Percentiles rank a stretch among this genome's conserved stretches.
These are phyloP conservation scores for Chaetodon trifascialis DNA, from an alignment of 2,113 vertebrate genomes.

Conservation along the genomic window DNA sequence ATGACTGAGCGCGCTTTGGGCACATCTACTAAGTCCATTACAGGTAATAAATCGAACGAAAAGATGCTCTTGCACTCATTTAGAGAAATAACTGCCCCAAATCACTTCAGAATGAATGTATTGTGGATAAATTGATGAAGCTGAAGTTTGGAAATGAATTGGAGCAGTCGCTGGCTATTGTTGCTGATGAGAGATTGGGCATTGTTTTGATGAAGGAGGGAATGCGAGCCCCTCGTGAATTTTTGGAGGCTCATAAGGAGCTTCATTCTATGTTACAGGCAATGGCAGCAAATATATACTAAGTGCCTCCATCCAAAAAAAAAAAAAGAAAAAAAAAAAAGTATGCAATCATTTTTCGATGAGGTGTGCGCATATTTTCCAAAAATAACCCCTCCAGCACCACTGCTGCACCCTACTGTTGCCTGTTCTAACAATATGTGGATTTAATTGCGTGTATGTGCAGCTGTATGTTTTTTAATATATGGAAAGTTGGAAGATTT, in stretches of 20 bases:
- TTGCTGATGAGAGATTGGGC: conserved; percentile 17
- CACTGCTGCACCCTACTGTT: conserved; percentile 6
- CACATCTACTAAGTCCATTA: conserved; percentile 77
- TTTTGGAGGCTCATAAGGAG: conserved; percentile 16
- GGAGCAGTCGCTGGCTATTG: neutral
- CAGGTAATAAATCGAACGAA: conserved; percentile 77
- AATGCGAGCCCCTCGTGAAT: conserved; percentile 19
- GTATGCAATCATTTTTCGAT: neutral
- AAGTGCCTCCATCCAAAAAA: too few species aligned
- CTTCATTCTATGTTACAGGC: neutral
- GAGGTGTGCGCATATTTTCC: conserved; percentile 41
- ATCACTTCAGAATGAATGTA: neutral
- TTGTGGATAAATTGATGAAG: neutral
- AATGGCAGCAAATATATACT: neutral
- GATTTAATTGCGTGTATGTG: conserved; percentile 26
- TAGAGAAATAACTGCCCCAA: too few species aligned
- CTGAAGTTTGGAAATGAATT: conserved; percentile 45
- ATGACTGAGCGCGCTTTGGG: conserved; percentile 84
- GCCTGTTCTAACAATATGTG: conserved; percentile 9
- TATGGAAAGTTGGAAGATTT: conserved; percentile 14
- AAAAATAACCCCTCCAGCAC: conserved; percentile 15
- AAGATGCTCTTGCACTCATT: conserved; percentile 29
- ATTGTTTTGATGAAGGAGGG: conserved; percentile 34
- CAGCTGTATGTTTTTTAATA: neutral
- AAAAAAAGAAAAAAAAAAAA: neutral